Percentiles rank a stretch among this genome's conserved stretches.
phyloP scores from a whole-genome alignment of 2,113 vertebrate genomes.

The Gila orcuttii region DNA sequence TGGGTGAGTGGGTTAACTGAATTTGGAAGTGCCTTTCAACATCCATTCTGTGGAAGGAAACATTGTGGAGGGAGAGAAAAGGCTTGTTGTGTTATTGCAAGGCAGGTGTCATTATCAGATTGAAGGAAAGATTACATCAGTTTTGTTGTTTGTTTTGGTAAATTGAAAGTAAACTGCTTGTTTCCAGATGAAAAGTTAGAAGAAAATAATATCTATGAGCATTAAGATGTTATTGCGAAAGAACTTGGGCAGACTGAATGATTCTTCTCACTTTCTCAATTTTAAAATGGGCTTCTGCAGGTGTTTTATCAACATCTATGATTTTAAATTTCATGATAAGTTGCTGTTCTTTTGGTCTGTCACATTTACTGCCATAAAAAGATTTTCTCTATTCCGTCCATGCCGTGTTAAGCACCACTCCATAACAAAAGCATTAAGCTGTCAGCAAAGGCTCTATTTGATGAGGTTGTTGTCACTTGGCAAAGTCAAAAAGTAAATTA shows the following conservation, averaged over 20 bases:
- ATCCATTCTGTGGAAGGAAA: slow-evolving; percentile 63
- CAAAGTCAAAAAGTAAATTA: neutral
- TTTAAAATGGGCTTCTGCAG: neutral
- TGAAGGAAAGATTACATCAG: slow-evolving; percentile 65
- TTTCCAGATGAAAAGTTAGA: slow-evolving; percentile 44
- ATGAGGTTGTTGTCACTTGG: slow-evolving; percentile 14
- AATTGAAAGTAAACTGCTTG: slow-evolving; percentile 66
- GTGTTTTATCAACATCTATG: neutral
- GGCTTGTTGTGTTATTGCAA: slow-evolving; percentile 66
- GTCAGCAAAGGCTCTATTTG: neutral
- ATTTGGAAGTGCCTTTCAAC: slow-evolving; percentile 61
- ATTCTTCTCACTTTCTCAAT: neutral
- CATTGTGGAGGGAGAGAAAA: slow-evolving; percentile 59
- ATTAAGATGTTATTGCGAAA: neutral
- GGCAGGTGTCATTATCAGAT: slow-evolving; percentile 73
- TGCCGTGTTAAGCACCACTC: neutral
- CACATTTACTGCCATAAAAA: neutral
- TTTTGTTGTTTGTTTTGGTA: slow-evolving; percentile 74
- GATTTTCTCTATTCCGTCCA: neutral
- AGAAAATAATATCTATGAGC: neutral
- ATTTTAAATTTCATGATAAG: neutral
- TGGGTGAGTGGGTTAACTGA: slow-evolving; percentile 52
- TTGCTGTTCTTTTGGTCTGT: neutral
- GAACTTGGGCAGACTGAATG: neutral
- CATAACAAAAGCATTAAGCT: neutral